A percentile compares a stretch with the other conserved stretches of the same genome.
Evolutionary conservation across 2,113 vertebrate genomes (phyloP).

Genomic region (Charina bottae): DNA sequence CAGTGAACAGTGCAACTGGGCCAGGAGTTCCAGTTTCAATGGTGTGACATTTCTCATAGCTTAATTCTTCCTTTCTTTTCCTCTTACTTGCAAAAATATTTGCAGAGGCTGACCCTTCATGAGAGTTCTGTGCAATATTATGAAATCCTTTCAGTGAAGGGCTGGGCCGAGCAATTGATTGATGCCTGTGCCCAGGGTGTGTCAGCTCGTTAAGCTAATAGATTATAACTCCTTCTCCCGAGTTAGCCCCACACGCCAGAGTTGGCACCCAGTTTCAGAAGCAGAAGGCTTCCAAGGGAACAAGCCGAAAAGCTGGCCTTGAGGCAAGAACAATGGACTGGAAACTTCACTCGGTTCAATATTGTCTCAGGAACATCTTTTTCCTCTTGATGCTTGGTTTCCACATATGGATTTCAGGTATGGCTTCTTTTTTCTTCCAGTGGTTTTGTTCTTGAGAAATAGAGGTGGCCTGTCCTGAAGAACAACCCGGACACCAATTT

Average conservation of each 20-base stretch:
- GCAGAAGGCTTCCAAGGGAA: conserved; percentile 30
- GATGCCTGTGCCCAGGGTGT: conserved; percentile 63
- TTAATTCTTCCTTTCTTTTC: neutral
- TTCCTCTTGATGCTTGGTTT: conserved; percentile 33
- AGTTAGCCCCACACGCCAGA: conserved; percentile 49
- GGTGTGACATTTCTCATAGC: neutral
- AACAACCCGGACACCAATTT: accelerated
- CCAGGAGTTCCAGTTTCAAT: neutral
- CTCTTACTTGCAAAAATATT: neutral
- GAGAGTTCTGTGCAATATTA: neutral
- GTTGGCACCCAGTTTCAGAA: conserved; percentile 57
- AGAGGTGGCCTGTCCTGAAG: neutral
- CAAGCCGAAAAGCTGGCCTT: neutral
- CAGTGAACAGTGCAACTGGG: neutral
- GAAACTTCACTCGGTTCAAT: neutral
- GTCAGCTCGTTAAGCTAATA: conserved; percentile 64
- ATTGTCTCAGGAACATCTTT: conserved; percentile 5
- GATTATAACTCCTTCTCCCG: conserved; percentile 42
- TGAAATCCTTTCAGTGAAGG: conserved; percentile 24
- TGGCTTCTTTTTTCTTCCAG: conserved; percentile 20
- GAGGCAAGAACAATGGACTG: conserved; percentile 53
- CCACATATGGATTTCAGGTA: conserved; percentile 52
- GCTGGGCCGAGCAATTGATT: conserved; percentile 33
- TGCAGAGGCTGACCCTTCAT: accelerated
- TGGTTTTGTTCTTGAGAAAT: neutral